Evolutionary conservation across 2,797 vertebrate species (phyloP).

Genomic region (Muscicapa comitata): DNA sequence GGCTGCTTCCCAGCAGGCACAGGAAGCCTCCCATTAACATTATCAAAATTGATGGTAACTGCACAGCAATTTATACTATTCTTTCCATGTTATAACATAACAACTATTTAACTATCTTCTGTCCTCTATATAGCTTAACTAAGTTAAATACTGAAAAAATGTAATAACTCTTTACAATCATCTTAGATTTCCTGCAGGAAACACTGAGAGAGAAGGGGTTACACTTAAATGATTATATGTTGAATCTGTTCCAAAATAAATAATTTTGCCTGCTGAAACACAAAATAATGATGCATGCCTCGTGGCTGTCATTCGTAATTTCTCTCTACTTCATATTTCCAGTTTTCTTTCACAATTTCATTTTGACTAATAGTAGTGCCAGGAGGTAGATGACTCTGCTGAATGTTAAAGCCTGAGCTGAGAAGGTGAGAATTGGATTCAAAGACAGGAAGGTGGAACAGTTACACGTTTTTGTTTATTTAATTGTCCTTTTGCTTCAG

Average conservation of each 20-base stretch:
- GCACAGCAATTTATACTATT: background rate
- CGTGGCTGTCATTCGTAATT: background rate
- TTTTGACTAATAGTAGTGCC: background rate
- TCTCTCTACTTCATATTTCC: background rate
- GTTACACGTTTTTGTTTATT: background rate
- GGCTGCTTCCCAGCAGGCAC: conserved; percentile 42
- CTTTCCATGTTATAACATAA: background rate
- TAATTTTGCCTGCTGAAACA: background rate
- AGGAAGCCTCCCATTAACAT: conserved; percentile 1
- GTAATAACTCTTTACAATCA: background rate
- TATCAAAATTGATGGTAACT: conserved; percentile 16
- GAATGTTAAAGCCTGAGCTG: background rate
- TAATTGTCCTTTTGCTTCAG: background rate
- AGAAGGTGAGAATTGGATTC: background rate
- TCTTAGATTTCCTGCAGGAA: background rate
- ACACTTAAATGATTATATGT: background rate
- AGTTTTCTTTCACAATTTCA: background rate
- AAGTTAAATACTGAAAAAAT: background rate
- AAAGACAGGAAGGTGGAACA: background rate
- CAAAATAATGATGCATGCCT: background rate
- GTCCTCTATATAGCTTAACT: background rate
- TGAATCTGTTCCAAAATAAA: conserved; percentile 24
- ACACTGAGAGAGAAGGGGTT: background rate
- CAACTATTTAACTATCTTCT: background rate
- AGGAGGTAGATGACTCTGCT: background rate